Evolutionary conservation across 1,140 invertebrate genomes (phyloP).

Genomic region (Drosophila athabasca): DNA sequence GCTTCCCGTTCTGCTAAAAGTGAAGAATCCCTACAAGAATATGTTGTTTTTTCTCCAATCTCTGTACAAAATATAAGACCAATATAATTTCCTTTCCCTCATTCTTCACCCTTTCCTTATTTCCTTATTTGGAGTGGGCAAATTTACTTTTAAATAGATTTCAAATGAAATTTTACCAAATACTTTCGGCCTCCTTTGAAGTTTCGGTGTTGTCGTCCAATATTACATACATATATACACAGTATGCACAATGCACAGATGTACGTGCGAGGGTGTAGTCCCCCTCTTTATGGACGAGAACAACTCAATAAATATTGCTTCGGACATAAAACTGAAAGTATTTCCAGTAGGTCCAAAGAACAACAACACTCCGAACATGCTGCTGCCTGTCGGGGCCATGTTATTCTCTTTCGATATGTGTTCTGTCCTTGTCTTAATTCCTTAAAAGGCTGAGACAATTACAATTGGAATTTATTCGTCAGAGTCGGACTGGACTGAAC

Average conservation of each 20-base stretch:
- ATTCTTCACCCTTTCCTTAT: too few species aligned
- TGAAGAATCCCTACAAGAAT: neutral
- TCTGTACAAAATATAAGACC: neutral
- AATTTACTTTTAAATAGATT: constrained; percentile 51
- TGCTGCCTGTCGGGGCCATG: neutral
- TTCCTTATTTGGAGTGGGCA: neutral
- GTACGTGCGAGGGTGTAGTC: constrained; percentile 9
- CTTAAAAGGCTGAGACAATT: constrained; percentile 62
- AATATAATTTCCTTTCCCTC: neutral
- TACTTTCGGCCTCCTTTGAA: neutral
- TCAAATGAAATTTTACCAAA: constrained; percentile 48
- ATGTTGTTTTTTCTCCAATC: neutral
- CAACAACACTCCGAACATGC: constrained; percentile 25
- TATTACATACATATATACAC: constrained; percentile 3
- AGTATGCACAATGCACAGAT: neutral
- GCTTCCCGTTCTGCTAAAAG: neutral
- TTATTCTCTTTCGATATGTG: constrained; percentile 20
- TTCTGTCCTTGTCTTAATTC: constrained; percentile 41
- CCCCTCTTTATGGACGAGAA: constrained; percentile 26
- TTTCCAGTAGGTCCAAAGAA: constrained; percentile 22
- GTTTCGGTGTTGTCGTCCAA: neutral
- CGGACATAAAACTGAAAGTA: constrained; percentile 67
- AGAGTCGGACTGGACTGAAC: constrained; percentile 11
- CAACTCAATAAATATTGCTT: constrained; percentile 58
- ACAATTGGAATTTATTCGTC: constrained; percentile 62